Evolutionary conservation across 2,797 vertebrate species (phyloP).

Genomic region (Rhinella marina): DNA sequence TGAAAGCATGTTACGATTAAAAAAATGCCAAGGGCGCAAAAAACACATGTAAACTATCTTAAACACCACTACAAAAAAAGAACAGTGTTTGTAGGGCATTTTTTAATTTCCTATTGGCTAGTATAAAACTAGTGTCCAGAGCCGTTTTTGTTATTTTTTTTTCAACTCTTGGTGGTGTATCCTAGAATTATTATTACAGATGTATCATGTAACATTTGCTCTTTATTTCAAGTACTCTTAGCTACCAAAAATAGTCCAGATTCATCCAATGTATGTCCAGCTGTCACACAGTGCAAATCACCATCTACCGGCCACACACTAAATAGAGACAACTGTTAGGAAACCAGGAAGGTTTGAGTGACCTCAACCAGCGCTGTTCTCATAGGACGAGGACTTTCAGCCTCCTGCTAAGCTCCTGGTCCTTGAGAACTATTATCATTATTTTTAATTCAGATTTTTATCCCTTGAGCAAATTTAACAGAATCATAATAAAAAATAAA

Average conservation of each 20-base stretch:
- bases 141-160: background rate
- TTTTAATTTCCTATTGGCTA: too few species aligned
- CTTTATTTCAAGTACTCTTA: background rate
- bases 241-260: conserved; percentile 32
- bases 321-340: conserved; percentile 27
- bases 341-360: background rate
- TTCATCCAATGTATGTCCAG: conserved; percentile 28
- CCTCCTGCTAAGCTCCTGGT: background rate
- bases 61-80: too few species aligned
- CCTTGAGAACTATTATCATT: background rate
- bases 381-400: background rate
- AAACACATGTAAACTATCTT: too few species aligned
- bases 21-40: too few species aligned
- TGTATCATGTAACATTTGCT: conserved; percentile 5
- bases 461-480: background rate
- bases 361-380: background rate
- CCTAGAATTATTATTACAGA: background rate
- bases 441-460: background rate
- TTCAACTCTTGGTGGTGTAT: background rate
- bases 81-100: too few species aligned
- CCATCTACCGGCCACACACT: conserved; percentile 12
- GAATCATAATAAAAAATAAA: background rate
- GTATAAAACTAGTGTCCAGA: too few species aligned
- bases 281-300: conserved; percentile 37
- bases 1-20: too few species aligned